Base-by-base conservation (phyloP, 2,113 vertebrate genomes). In the Hucho hucho region DNA sequence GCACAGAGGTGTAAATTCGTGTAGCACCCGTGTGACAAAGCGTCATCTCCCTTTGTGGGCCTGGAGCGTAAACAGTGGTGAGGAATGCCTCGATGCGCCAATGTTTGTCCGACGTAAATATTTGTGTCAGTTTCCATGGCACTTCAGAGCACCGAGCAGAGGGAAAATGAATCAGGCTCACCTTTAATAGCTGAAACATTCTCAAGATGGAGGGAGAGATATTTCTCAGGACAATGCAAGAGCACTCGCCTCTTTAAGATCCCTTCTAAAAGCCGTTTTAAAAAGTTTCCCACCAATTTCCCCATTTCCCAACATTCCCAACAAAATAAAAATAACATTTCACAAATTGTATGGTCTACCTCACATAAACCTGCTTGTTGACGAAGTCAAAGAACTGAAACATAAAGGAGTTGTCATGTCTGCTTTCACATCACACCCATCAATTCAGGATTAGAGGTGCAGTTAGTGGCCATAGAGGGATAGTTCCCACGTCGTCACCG, bases 101-200 rank as follows among this genome's bases (percentile, higher is more conserved):
- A 77, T 92, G 88, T 94, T 93, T 93, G 90, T 92, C 66, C 4
- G 76, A 76, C 74, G 80, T 90, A 93, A 94, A 95, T 95, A 94
- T 93, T 94, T 95, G 89, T 80, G 87, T 90, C 87, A 87, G 93
- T 95, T 94, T 91, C 93, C 91, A 93, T 93, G 94, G 92, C 81
- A 94, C 89, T 91, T 90, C 84, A 87, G 82, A 89, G 84, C 25
- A 24, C 6, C 9, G 69, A 73, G 78, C 72, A 84, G 80, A 28
- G 22, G 81, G 86, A 88, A 84, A 88, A 84, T 66, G 81, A 49
- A 82, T 82, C 74, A 76, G 86, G 85, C 79, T 88, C 85, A 84
- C 89, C 83, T 90, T 89, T 43, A 91, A 91, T 91, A 84, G 83
- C 81, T 92, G 90, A 86, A 90, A 90, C 82, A 83, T 81, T 86